Base-by-base conservation (phyloP, 2,113 vertebrate genomes). In the Neodontobutis hainanensis region DNA sequence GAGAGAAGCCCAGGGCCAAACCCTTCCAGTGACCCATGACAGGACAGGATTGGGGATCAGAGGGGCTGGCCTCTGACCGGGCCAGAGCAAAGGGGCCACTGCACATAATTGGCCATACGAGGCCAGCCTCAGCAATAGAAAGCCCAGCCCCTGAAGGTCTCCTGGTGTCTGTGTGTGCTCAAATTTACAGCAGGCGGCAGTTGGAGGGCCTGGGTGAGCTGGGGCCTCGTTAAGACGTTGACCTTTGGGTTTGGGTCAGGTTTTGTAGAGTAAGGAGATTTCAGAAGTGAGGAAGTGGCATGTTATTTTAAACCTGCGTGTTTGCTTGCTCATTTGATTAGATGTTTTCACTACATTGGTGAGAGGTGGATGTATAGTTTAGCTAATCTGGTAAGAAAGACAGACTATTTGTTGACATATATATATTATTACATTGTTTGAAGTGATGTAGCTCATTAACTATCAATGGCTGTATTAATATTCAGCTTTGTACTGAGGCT, bases 21-120 rank as follows among this genome's bases (percentile, higher is more conserved):
- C 91, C 91, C 91, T 90, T 93, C 89, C 94, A 90, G 53, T 97
- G 95, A 99, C 95, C 96, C 96, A 92, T 95, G 92, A 91, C 92
- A 92, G 85, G 92, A 92, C 92, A 91, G 91, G 88, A 91, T 95
- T 95, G 93, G 87, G 91, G 89, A 90, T 94, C 91, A 92, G 89
- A 94, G 92, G 89, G 91, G 47, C 86, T 90, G 90, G 90, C 91
- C 93, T 92, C 91, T 95, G 93, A 92, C 83, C 47, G 89, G 86
- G 83, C 72, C 67, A 72, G 88, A 86, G 48, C 87, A 64, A 75
- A 85, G 78, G 82, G 88, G 88, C 92, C 91, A 65, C 75, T 82
- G 82, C 32, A 88, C 89, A 91, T 90, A 92, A 92, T 94, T 86
- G 84, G 50, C 72, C 68, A 64, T 68, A 64, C 73, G 79, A 69